Conservation (phyloP, 2,888 invertebrate genomes). For the Lottia gigantea region DNA sequence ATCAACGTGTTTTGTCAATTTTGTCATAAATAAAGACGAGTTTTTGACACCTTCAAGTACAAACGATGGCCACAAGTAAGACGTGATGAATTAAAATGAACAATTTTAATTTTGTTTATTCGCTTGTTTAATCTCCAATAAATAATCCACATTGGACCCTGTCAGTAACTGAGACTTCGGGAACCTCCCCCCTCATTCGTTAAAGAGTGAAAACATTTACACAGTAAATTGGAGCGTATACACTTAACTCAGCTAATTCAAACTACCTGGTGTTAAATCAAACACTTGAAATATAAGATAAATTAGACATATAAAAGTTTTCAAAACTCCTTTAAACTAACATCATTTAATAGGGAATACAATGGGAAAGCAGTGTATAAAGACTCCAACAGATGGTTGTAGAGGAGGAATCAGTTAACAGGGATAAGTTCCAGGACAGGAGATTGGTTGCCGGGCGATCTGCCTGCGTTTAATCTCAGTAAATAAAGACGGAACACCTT, state of each 20-base stretch:
- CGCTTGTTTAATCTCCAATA: background rate
- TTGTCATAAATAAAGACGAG: constrained; percentile 4
- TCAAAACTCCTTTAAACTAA: too few species aligned
- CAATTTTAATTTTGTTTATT: constrained; percentile 2
- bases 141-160: background rate
- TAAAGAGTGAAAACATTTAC: constrained; percentile 11
- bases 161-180: background rate
- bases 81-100: background rate
- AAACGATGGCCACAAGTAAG: background rate
- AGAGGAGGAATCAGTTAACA: too few species aligned
- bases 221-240: constrained; percentile 1
- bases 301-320: too few species aligned
- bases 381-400: too few species aligned
- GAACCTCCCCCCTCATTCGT: background rate
- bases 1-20: constrained; percentile 2
- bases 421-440: too few species aligned
- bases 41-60: constrained; percentile 7
- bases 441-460: too few species aligned
- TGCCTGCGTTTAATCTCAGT: too few species aligned
- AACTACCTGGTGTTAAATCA: background rate
- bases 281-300: too few species aligned
- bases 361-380: too few species aligned
- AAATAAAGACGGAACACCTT: too few species aligned
- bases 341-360: too few species aligned
- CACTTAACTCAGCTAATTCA: background rate